A percentile compares a stretch with the other conserved stretches of the same genome.
Conservation (phyloP, 2,888 invertebrate genomes). For the Cartodere bifasciata region DNA sequence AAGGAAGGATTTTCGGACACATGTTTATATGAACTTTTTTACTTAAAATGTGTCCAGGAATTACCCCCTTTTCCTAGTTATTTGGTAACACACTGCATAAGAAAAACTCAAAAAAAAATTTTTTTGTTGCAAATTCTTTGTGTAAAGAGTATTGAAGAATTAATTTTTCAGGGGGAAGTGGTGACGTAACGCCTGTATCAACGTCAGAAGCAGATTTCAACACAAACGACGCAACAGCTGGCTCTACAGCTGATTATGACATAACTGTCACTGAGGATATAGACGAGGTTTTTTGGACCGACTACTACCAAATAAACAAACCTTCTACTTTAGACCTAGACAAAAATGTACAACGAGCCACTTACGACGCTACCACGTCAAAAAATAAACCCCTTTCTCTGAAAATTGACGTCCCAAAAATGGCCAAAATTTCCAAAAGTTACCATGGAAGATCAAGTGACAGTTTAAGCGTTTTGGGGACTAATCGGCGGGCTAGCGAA, state of each 20-base stretch:
- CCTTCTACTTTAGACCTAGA: slow-evolving; percentile 5
- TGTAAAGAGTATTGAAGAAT: no score
- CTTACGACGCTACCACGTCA: slow-evolving; percentile 35
- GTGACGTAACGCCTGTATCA: slow-evolving; percentile 57
- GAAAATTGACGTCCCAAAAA: slow-evolving; percentile 39
- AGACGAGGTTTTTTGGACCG: slow-evolving; percentile 16
- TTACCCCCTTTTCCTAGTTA: no score
- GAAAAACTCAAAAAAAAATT: not conserved
- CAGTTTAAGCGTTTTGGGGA: slow-evolving; percentile 21
- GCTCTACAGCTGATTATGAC: slow-evolving; percentile 48
- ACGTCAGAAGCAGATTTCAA: slow-evolving; percentile 51
- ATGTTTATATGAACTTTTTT: no score
- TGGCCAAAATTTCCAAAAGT: slow-evolving; percentile 36
- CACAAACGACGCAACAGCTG: slow-evolving; percentile 55
- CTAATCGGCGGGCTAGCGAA: slow-evolving; percentile 30
- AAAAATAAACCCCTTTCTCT: slow-evolving; percentile 39
- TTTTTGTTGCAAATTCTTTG: not conserved
- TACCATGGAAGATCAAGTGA: slow-evolving; percentile 32
- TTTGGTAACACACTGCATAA: no score
- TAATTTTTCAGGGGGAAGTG: slow-evolving; percentile 32
- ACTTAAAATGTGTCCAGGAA: no score
- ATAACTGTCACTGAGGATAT: slow-evolving; percentile 38
- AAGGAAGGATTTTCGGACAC: no score
- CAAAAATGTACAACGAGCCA: slow-evolving; percentile 15
- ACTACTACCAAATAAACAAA: slow-evolving; percentile 10